phyloP scores from a whole-genome alignment of 2,797 vertebrate species.

The Sebastes aleutianus region DNA sequence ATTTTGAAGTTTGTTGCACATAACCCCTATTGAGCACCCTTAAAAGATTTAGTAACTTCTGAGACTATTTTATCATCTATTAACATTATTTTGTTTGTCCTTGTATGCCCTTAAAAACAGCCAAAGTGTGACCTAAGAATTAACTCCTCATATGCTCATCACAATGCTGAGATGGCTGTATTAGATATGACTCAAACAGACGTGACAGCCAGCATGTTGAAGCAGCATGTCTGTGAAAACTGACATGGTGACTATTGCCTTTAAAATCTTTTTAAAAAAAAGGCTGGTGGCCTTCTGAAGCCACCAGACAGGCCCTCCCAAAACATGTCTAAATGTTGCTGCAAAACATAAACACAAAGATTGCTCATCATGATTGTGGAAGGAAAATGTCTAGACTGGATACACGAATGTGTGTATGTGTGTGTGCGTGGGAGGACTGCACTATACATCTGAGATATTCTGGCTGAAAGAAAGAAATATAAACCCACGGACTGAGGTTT shows the following conservation, averaged over 20 bases:
- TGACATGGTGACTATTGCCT: neutral
- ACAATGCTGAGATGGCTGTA: neutral
- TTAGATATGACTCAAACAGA: conserved; percentile 2
- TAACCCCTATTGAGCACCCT: neutral
- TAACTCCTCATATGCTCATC: accelerated
- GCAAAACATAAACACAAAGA: conserved; percentile 18
- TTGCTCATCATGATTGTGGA: neutral
- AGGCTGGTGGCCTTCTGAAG: neutral
- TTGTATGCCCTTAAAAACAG: neutral
- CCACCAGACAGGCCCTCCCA: neutral
- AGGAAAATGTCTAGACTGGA: conserved; percentile 11
- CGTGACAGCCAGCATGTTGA: neutral
- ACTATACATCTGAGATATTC: conserved; percentile 28
- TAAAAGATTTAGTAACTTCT: neutral
- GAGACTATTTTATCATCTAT: neutral
- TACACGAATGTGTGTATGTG: neutral
- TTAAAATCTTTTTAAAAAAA: neutral
- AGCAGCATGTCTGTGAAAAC: neutral
- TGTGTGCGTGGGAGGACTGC: neutral
- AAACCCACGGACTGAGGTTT: conserved; percentile 20
- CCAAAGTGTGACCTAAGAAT: neutral
- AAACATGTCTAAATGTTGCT: neutral
- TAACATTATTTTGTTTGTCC: neutral
- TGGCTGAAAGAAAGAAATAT: conserved; percentile 16
- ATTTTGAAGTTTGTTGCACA: too few relatives aligned